Evolutionary conservation across 2,888 invertebrate species (phyloP).

Genomic region (Altica lythri): DNA sequence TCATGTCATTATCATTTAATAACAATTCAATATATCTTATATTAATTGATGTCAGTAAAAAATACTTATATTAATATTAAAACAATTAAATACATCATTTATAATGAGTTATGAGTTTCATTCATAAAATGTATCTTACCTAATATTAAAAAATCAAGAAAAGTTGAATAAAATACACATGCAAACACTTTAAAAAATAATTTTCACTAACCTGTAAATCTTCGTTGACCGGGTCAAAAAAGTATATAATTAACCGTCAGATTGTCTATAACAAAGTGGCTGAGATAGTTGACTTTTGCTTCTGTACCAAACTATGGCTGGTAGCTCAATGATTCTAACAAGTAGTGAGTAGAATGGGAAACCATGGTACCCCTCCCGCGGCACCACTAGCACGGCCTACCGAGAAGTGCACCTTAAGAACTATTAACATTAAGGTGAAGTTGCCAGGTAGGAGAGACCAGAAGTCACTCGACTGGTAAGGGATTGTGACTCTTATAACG

Average conservation of each 20-base stretch:
- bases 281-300: constrained; percentile 50
- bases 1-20: too few species aligned
- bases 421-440: constrained; percentile 49
- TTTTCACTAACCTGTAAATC: constrained; percentile 28
- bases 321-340: constrained; percentile 58
- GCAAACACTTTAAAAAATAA: constrained; percentile 10
- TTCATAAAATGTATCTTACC: too few species aligned
- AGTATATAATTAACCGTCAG: constrained; percentile 20
- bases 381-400: constrained; percentile 48
- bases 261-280: constrained; percentile 25
- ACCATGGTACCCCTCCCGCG: constrained; percentile 50
- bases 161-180: too few species aligned
- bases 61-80: too few species aligned
- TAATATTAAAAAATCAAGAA: too few species aligned
- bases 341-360: constrained; percentile 56
- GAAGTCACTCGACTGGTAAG: constrained; percentile 47
- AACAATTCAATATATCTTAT: too few species aligned
- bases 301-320: constrained; percentile 58
- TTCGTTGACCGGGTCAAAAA: constrained; percentile 5
- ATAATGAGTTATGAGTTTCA: too few species aligned
- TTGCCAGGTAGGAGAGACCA: constrained; percentile 48
- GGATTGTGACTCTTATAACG: constrained; percentile 43
- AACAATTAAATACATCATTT: too few species aligned
- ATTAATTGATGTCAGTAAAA: too few species aligned
- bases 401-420: constrained; percentile 47